Conservation (phyloP, 2,888 invertebrate species). For the Chrysodeixis includens region DNA sequence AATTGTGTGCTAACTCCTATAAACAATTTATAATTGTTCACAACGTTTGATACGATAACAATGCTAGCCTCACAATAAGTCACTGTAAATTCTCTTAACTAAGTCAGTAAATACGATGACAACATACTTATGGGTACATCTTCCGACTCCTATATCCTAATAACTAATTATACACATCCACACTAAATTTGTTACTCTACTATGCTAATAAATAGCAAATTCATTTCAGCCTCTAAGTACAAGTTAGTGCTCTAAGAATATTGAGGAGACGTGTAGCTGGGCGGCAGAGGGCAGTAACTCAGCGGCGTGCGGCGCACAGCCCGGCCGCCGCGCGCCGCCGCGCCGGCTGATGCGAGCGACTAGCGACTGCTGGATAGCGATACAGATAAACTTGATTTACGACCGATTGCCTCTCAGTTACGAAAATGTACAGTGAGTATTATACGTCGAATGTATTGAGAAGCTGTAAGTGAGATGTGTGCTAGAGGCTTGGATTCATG, state of each 20-base stretch:
- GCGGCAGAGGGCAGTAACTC: slow-evolving; percentile 85
- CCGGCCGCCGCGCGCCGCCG: slow-evolving; percentile 36
- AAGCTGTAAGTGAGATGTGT: slow-evolving; percentile 89
- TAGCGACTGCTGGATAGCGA: slow-evolving; percentile 44
- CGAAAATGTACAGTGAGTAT: slow-evolving; percentile 82
- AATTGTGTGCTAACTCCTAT: slow-evolving; percentile 96
- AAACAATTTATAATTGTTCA: slow-evolving; percentile 58
- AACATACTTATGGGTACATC: slow-evolving; percentile 56
- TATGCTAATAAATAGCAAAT: slow-evolving; percentile 83
- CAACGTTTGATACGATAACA: slow-evolving; percentile 27
- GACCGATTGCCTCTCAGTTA: slow-evolving; percentile 87
- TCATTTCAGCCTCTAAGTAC: slow-evolving; percentile 86
- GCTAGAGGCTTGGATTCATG: slow-evolving; percentile 88
- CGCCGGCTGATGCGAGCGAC: slow-evolving; percentile 47
- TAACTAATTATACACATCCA: slow-evolving; percentile 80
- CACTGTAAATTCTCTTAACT: slow-evolving; percentile 38
- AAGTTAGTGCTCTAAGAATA: slow-evolving; percentile 82
- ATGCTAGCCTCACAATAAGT: slow-evolving; percentile 46
- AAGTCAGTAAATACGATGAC: slow-evolving; percentile 35
- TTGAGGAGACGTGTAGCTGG: slow-evolving; percentile 83
- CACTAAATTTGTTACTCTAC: slow-evolving; percentile 83
- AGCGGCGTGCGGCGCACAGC: slow-evolving; percentile 61
- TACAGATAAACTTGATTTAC: slow-evolving; percentile 67
- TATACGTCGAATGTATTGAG: slow-evolving; percentile 85
- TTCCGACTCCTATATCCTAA: slow-evolving; percentile 75